These are phyloP conservation scores for Hemicrepidius hirtus DNA, from an alignment of 2,888 invertebrate genomes.

Conservation along the genomic window DNA sequence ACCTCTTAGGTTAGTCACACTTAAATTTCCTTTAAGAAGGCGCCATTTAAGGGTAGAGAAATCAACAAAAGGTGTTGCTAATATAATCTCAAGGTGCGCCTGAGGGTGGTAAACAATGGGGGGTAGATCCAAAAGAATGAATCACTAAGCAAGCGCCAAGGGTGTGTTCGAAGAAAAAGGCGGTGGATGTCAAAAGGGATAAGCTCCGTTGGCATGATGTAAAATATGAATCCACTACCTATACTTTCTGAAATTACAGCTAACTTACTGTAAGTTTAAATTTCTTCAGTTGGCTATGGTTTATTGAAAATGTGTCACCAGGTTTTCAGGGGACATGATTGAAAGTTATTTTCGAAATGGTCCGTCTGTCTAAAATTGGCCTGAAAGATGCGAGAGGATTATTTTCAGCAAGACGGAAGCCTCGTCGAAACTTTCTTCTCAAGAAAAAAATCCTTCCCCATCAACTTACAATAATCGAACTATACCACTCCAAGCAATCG, in stretches of 20 bases:
- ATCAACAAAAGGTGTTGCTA: slow-evolving; percentile 22
- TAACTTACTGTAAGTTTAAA: background rate
- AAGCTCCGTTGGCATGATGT: slow-evolving; percentile 46
- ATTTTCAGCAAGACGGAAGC: too few species aligned
- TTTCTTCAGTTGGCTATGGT: background rate
- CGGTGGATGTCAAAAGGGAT: slow-evolving; percentile 38
- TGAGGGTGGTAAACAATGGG: slow-evolving; percentile 20
- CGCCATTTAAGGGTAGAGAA: background rate
- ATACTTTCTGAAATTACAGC: slow-evolving; percentile 7
- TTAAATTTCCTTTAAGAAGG: slow-evolving; percentile 1
- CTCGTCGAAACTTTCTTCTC: too few species aligned
- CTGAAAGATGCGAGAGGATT: too few species aligned
- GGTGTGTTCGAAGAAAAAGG: slow-evolving; percentile 34
- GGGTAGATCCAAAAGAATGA: slow-evolving; percentile 8
- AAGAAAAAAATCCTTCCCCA: too few species aligned
- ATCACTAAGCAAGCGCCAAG: slow-evolving; percentile 31
- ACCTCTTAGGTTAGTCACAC: background rate
- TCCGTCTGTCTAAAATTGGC: too few species aligned
- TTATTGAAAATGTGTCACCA: too few species aligned
- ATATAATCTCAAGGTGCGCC: slow-evolving; percentile 25
- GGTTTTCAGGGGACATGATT: too few species aligned
- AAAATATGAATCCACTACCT: slow-evolving; percentile 46
- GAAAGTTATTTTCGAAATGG: too few species aligned
- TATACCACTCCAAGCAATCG: background rate
- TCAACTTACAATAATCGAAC: background rate